Base-by-base conservation (phyloP, 1,140 invertebrate species). In the Leucophenga varia region DNA sequence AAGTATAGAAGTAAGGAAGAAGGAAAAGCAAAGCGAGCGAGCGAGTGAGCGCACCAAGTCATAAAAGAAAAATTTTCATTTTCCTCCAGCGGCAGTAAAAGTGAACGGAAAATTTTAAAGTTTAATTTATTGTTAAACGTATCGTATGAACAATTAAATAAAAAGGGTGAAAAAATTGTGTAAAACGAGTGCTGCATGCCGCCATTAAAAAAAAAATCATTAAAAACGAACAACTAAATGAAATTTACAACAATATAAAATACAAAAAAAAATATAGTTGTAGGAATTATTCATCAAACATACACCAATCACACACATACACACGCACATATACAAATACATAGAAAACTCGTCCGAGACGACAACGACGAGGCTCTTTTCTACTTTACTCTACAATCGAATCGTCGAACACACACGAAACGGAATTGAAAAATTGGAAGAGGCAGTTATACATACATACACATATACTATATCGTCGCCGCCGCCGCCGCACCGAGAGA, bases 1-100 rank as follows among this genome's bases (percentile, higher is more conserved):
- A 64, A 58, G 57, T 47, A n/a, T n/a, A n/a, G 57, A 59, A 52
- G 40, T 22, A 52, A 43, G 42, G 42, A 36, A 44, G 20, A 28
- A 20, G 36, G n/a, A 20, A 47, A 47, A 39, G 32, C 20, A 40
- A 53, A 12, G 37, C 30, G 25, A 18, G 25, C 25, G 12, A 12
- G 12, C 25, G 25, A 28, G 43, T n/a, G 25, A 43, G 52, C 43
- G 49, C 52, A 55, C 34, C 45, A n/a, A n/a, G n/a, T n/a, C n/a
- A 49, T 35, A 41, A 22, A 49, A 38, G 39, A 55, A 55, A 25
- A 55, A 55, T 55, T 55, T 41, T 18, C 35, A 37, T 25, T 45
- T 45, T 37, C 32, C 31, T 34, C 31, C 31, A 8, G 31, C 31
- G 31, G 31, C 31, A 34, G 31, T 34, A 34, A 34, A 34, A 34